Evolutionary conservation across 2,797 vertebrate species (phyloP).

Genomic region (Sebastes ruberrimus): DNA sequence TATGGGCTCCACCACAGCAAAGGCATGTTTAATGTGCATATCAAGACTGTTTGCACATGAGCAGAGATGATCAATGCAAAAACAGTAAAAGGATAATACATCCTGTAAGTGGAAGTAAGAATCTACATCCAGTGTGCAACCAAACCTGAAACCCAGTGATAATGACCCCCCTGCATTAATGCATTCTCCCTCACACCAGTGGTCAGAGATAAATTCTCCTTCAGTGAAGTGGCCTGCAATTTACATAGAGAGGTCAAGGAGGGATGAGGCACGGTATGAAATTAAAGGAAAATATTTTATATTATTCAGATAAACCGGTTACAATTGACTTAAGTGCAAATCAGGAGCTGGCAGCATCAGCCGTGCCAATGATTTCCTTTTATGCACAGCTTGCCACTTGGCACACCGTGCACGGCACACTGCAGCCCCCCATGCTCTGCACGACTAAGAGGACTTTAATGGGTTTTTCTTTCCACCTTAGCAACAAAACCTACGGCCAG

Average conservation of each 20-base stretch:
- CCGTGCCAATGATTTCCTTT: slow-evolving; percentile 45
- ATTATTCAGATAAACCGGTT: slow-evolving; percentile 26
- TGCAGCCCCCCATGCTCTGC: slow-evolving; percentile 46
- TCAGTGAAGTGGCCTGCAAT: background rate
- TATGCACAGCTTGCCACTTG: slow-evolving; percentile 56
- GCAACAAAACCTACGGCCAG: slow-evolving; percentile 37
- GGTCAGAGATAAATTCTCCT: background rate
- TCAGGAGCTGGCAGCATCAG: slow-evolving; percentile 33
- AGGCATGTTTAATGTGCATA: slow-evolving; percentile 12
- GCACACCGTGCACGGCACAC: slow-evolving; percentile 46
- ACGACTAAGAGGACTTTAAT: slow-evolving; percentile 56
- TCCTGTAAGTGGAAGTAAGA: background rate
- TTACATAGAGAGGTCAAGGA: slow-evolving; percentile 15
- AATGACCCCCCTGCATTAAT: background rate
- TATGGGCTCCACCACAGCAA: background rate
- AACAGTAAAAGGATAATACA: background rate
- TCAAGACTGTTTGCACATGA: background rate
- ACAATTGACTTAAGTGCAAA: slow-evolving; percentile 42
- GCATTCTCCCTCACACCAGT: slow-evolving; percentile 4
- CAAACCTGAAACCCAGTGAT: background rate
- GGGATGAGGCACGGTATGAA: background rate
- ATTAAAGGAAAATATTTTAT: slow-evolving; percentile 25
- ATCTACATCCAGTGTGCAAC: background rate
- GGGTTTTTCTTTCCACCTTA: slow-evolving; percentile 58
- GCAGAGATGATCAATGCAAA: background rate